Base-by-base conservation (phyloP, 2,797 vertebrate species). In the Martes flavigula region DNA sequence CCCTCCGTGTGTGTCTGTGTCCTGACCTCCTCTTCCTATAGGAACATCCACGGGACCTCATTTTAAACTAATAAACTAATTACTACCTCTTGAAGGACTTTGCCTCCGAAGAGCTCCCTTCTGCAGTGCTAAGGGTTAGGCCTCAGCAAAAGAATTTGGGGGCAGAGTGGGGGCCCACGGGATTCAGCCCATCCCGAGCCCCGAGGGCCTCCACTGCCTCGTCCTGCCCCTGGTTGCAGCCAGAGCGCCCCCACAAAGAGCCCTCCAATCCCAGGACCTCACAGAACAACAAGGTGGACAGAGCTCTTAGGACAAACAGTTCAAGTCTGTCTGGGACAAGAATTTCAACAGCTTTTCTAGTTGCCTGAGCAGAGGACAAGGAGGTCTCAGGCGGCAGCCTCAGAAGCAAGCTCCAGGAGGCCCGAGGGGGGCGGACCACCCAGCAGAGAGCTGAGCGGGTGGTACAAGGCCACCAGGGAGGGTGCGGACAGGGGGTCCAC, bases 201-300 rank as follows among this genome's bases (percentile, higher is more conserved):
- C 51, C 43, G 12, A 10, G 38, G 11, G 4, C 12, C 43, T 70
- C 73, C 51, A 70, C 5, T 9, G 11, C 30, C 38, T 46, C 20
- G 23, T 21, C 21, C 40, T 8, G 11, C 8, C 11, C 27, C 60
- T 32, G 13, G 62, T 1, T 18, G 2, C 4, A 51, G 54, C 7
- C 3, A 17, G 4, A 7, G 0, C 2, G 13, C 9, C 48, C 27
- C 62, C 46, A 7, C 1, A 2, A 18, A 3, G 2, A 60, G n/a
- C 56, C 40, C 87, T 78, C 70, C 20, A 15, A 51, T 54, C 43
- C 64, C 25, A 18, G 88, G 25, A 14, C 23, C 30, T 32, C 23
- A 11, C 10, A 23, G 58, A 27, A 27, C 21, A 58, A 21, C 0
- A 11, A 58, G 58, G 23, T 23, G 0, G 10, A 60, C 23, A 60